Evolutionary conservation across 2,888 invertebrate genomes (phyloP).

Genomic region (Drosophila fulvimacula): DNA sequence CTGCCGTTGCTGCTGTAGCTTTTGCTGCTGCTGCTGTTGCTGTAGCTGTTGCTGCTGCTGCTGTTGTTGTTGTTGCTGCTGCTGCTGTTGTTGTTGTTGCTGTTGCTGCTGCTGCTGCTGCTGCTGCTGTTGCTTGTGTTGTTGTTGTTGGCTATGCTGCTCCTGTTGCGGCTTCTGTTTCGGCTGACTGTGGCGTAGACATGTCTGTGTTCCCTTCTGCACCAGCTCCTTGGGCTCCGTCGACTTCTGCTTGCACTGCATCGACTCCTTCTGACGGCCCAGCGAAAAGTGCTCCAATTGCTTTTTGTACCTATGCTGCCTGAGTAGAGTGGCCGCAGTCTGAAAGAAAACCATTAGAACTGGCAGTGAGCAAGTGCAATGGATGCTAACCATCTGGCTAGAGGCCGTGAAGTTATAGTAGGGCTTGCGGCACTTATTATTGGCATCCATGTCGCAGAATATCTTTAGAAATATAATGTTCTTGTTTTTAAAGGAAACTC

Average conservation of each 20-base stretch:
- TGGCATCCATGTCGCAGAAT: neutral
- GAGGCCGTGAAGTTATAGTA: neutral
- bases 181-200: neutral
- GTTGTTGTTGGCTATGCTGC: neutral
- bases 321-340: neutral
- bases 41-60: neutral
- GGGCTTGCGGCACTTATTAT: neutral
- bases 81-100: neutral
- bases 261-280: neutral
- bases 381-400: neutral
- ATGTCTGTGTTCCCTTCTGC: conserved; percentile 26
- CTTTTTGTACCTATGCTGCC: neutral
- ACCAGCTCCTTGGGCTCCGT: neutral
- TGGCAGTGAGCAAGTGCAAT: no score
- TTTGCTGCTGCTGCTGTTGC: neutral
- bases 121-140: neutral
- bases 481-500: neutral
- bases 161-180: neutral
- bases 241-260: neutral
- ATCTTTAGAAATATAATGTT: neutral
- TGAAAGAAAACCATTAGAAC: neutral
- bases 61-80: neutral
- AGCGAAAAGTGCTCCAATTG: neutral
- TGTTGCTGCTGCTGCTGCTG: neutral
- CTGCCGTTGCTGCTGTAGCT: neutral